Evolutionary conservation across 1,140 invertebrate genomes (phyloP).

Genomic region (Trachymyrmex septentrionalis): DNA sequence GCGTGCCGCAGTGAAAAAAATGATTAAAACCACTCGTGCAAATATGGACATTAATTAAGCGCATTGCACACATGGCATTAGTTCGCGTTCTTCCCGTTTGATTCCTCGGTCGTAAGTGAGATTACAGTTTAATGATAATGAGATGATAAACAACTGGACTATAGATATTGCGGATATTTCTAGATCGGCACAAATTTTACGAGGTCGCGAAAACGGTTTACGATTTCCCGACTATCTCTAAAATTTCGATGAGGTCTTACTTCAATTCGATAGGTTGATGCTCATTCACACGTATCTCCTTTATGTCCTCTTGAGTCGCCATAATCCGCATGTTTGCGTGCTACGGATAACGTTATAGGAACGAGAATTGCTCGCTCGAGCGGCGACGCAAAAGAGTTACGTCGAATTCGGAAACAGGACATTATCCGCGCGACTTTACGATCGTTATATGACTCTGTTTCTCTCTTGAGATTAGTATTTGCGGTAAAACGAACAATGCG

Average conservation of each 20-base stretch:
- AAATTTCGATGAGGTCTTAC: background rate
- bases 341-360: background rate
- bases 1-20: constrained; percentile 10
- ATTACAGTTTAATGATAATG: constrained; percentile 23
- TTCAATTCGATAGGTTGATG: background rate
- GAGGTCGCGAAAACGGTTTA: background rate
- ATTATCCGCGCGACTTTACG: constrained; percentile 18
- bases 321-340: background rate
- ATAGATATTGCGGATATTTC: background rate
- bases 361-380: background rate
- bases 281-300: background rate
- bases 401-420: background rate
- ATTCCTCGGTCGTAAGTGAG: background rate
- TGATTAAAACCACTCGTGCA: constrained; percentile 35
- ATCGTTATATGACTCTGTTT: constrained; percentile 28
- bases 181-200: constrained; percentile 37
- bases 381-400: background rate
- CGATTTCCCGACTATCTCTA: constrained; percentile 1
- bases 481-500: constrained; percentile 9
- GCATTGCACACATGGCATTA: constrained; percentile 25
- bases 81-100: background rate
- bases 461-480: constrained; percentile 60
- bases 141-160: constrained; percentile 1
- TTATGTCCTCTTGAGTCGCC: background rate
- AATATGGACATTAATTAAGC: constrained; percentile 45